These are phyloP conservation scores for Prosopocoilus inquinatus DNA, from an alignment of 2,888 invertebrate genomes.

Conservation along the genomic window DNA sequence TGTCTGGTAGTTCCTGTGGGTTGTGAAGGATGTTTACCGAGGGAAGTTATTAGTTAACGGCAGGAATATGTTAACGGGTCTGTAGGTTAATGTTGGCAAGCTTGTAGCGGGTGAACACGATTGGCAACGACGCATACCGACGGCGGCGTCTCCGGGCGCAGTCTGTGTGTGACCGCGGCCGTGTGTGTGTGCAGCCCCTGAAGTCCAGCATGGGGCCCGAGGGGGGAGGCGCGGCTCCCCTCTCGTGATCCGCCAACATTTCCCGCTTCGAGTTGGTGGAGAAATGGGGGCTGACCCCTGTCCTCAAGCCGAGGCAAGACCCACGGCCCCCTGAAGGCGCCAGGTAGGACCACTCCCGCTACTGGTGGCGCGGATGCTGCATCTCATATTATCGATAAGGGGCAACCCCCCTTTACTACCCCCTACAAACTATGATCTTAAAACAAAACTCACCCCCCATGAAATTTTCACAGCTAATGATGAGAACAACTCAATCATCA, in stretches of 20 bases:
- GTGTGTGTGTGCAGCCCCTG: conserved; percentile 51
- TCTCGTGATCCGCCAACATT: conserved; percentile 81
- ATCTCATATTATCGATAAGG: neutral
- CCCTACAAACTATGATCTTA: neutral
- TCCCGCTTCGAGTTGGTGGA: conserved; percentile 96
- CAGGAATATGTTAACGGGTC: conserved; percentile 14
- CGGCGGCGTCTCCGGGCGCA: conserved; percentile 45
- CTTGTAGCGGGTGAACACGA: conserved; percentile 43
- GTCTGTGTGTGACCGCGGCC: conserved; percentile 50
- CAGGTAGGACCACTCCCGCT: conserved; percentile 58
- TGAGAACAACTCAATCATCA: no score
- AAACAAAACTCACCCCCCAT: neutral
- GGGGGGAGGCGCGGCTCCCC: conserved; percentile 61
- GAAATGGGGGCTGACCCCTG: conserved; percentile 98
- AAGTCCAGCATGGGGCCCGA: conserved; percentile 60
- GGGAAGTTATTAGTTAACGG: neutral
- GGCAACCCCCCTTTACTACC: neutral
- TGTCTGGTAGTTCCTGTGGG: no score
- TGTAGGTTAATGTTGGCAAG: conserved; percentile 38
- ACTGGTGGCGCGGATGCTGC: conserved; percentile 21
- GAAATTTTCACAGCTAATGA: neutral
- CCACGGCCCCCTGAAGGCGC: conserved; percentile 78
- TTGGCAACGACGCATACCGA: conserved; percentile 42
- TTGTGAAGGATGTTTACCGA: no score
- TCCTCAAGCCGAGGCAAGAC: conserved; percentile 95